Conservation (phyloP, 2,888 invertebrate species). For the Dichetophora obliterata region DNA sequence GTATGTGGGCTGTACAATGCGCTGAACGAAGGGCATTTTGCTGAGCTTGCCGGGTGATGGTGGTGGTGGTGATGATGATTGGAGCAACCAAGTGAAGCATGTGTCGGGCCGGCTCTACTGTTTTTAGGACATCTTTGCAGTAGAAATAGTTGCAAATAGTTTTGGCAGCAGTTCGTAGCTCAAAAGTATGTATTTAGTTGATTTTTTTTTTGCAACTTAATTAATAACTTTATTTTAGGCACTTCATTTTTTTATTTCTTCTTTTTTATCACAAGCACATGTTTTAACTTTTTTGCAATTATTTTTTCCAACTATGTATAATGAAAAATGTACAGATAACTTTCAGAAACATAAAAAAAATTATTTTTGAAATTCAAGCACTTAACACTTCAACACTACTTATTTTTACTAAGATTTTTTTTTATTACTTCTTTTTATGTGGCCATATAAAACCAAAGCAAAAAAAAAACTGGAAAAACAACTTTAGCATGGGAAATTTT, state of each 20-base stretch:
- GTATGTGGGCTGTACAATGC: conserved; percentile 85
- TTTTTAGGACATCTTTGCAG: neutral
- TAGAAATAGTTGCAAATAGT: neutral
- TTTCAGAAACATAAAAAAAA: neutral
- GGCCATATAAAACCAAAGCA: conserved; percentile 7
- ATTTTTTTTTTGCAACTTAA: conserved; percentile 29
- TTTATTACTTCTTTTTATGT: conserved; percentile 15
- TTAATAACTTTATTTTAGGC: conserved; percentile 29
- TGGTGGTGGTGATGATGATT: neutral
- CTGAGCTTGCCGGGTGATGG: neutral
- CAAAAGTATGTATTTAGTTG: neutral
- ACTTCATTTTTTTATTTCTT: conserved; percentile 19
- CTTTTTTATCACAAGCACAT: conserved; percentile 41
- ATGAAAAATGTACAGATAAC: too few species aligned
- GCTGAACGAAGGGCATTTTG: conserved; percentile 88
- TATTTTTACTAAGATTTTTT: neutral
- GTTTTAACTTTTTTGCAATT: neutral
- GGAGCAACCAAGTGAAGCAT: neutral
- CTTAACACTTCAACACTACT: neutral
- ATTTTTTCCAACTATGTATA: neutral
- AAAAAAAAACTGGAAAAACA: conserved; percentile 57
- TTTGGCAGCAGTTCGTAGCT: neutral
- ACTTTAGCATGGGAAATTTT: conserved; percentile 50
- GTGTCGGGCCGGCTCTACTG: neutral
- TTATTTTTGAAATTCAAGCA: neutral